Evolutionary conservation across 2,888 invertebrate species (phyloP).

Genomic region (Himalopsyche kuldschensis): DNA sequence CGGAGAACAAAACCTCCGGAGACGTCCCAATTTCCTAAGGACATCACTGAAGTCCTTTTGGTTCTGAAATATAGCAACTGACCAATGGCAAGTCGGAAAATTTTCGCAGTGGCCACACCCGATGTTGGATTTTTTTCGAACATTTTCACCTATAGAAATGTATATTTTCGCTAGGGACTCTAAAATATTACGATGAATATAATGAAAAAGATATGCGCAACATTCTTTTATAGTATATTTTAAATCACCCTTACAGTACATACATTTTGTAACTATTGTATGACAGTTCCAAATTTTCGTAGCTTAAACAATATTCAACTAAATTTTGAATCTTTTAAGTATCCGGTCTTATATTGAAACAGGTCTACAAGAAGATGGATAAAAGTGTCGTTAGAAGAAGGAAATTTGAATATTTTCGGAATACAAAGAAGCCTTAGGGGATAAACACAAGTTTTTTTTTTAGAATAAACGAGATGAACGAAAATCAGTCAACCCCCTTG

Average conservation of each 20-base stretch:
- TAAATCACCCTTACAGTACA: neutral
- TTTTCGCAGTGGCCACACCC: conserved; percentile 38
- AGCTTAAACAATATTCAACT: neutral
- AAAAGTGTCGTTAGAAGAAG: conserved; percentile 38
- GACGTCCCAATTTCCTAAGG: conserved; percentile 27
- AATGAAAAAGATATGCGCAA: neutral
- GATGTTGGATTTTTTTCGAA: conserved; percentile 33
- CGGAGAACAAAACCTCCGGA: conserved; percentile 25
- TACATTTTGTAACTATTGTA: neutral
- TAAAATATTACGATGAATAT: conserved; percentile 17
- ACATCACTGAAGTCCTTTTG: conserved; percentile 48
- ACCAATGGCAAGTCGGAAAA: conserved; percentile 53
- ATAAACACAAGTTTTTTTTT: conserved; percentile 19
- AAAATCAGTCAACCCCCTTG: conserved; percentile 33
- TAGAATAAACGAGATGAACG: conserved; percentile 35
- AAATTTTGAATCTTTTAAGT: neutral
- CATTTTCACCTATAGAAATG: conserved; percentile 23
- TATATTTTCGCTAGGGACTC: conserved; percentile 36
- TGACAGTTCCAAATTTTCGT: neutral
- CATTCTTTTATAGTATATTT: neutral
- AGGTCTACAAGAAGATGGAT: conserved; percentile 7
- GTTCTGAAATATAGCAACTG: conserved; percentile 46
- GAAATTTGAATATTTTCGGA: conserved; percentile 37
- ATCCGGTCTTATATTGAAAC: neutral
- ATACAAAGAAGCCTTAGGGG: conserved; percentile 31